Evolutionary conservation across 2,888 invertebrate genomes (phyloP).

Genomic region (Tenthredo distinguenda): DNA sequence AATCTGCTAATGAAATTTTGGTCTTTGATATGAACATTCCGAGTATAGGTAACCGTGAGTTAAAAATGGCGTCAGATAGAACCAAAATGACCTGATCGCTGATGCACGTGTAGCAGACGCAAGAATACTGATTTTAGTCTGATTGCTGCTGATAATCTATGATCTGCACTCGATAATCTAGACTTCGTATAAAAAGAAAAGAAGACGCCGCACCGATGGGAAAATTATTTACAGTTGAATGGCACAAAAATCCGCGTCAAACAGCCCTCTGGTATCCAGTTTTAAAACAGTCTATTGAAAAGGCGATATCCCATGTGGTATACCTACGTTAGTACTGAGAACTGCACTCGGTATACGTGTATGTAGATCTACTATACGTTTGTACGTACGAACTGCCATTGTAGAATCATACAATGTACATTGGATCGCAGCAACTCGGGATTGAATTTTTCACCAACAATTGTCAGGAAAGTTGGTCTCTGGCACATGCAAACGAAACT

Average conservation of each 20-base stretch:
- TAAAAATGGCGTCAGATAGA: neutral
- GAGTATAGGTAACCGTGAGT: too few relatives aligned
- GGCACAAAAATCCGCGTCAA: slow-evolving; percentile 5
- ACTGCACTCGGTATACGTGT: neutral
- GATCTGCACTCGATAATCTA: neutral
- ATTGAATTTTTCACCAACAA: slow-evolving; percentile 41
- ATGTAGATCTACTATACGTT: neutral
- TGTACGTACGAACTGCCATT: neutral
- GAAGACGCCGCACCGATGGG: neutral
- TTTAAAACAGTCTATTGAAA: slow-evolving; percentile 24
- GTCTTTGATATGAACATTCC: neutral
- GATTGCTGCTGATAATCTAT: neutral
- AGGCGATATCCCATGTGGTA: neutral
- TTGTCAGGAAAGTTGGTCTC: slow-evolving; percentile 29
- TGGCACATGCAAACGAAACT: neutral
- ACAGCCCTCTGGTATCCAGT: slow-evolving; percentile 4
- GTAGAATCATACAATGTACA: slow-evolving; percentile 39
- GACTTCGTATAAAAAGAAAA: neutral
- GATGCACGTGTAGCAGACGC: neutral
- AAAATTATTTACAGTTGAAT: neutral
- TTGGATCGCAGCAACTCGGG: slow-evolving; percentile 26
- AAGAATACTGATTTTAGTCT: neutral
- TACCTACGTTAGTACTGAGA: neutral
- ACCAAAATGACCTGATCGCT: neutral
- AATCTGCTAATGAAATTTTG: neutral